Base-by-base conservation (phyloP, 2,888 invertebrate genomes). In the Melanostoma mellinum region DNA sequence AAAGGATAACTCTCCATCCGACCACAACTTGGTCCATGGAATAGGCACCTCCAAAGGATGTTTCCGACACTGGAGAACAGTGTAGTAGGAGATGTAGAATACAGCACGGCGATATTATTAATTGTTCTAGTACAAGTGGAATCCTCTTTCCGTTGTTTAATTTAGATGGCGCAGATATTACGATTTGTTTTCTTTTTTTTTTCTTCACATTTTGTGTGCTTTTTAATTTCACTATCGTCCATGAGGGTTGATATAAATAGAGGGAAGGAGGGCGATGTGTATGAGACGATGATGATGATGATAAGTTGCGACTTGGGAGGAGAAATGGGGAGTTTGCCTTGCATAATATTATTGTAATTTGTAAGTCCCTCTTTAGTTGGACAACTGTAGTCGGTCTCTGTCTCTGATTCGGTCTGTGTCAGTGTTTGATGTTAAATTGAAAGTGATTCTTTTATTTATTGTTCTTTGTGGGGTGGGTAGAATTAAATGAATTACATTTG, bases 391-490 rank as follows among this genome's bases (percentile, higher is more conserved):
- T 6, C 10, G 35, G 40, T 48, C 44, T 32, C 35, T 20, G 33
- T 20, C 2, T 42, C 61, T 32, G 20, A 6, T 58, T 40, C 35
- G 60, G 4, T 20, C 42, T 73, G 69, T 20, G 20, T 20, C 20
- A 20, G 20, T 20, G 20, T 81, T 67, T 53, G 67, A 55, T 63
- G 63, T 72, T 78, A 82, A 78, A 82, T 78, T 82, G 82, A 82
- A 82, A 73, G 82, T 73, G 73, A 65, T 78, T 82, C 73, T 42
- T 81, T 72, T 81, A 81, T 76, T 81, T 76, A 81, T 81, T 67
- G 71, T 65, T 52, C 35, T 36, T n/a, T 10, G 38, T 3, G 10
- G 38, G 32, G 1, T 44, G 36, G 42, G 52, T 56, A 63, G 36
- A 68, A 73, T 78, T 82, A 82, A 82, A 73, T 73, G 78, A 82